phyloP scores from a whole-genome alignment of 2,113 vertebrate species.

The Ptilorrhoa leucosticta region DNA sequence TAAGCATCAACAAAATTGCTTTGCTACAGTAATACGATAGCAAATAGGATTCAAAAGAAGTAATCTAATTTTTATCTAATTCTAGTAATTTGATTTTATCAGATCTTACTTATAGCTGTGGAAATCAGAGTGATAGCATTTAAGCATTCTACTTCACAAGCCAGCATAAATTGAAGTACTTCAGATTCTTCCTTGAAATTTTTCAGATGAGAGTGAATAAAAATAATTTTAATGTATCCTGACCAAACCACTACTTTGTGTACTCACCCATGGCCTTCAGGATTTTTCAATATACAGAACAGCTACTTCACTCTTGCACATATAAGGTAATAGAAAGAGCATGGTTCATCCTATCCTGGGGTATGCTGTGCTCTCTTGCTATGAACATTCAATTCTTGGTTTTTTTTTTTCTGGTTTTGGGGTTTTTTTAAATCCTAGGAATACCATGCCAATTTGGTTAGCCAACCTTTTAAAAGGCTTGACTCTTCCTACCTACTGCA shows the following conservation, averaged over 20 bases:
- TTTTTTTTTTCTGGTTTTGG: neutral
- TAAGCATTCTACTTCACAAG: neutral
- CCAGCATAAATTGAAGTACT: neutral
- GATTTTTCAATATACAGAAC: neutral
- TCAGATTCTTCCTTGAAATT: neutral
- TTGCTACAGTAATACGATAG: neutral
- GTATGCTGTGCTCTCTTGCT: neutral
- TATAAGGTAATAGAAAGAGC: neutral
- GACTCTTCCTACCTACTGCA: neutral
- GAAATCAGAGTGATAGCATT: neutral
- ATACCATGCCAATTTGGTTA: neutral
- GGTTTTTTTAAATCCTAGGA: neutral
- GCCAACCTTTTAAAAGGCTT: neutral
- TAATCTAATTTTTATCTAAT: constrained; percentile 31
- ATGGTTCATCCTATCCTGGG: neutral
- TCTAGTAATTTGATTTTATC: constrained; percentile 28
- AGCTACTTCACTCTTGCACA: accelerated
- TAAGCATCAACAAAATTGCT: neutral
- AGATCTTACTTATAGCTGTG: neutral
- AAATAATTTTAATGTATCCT: neutral
- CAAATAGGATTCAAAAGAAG: neutral
- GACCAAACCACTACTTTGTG: neutral
- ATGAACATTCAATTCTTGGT: accelerated
- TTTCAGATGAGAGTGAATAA: neutral
- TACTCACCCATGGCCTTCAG: neutral